These are phyloP conservation scores for Drosophila santomea DNA, from an alignment of 1,140 invertebrate genomes.

Conservation along the genomic window DNA sequence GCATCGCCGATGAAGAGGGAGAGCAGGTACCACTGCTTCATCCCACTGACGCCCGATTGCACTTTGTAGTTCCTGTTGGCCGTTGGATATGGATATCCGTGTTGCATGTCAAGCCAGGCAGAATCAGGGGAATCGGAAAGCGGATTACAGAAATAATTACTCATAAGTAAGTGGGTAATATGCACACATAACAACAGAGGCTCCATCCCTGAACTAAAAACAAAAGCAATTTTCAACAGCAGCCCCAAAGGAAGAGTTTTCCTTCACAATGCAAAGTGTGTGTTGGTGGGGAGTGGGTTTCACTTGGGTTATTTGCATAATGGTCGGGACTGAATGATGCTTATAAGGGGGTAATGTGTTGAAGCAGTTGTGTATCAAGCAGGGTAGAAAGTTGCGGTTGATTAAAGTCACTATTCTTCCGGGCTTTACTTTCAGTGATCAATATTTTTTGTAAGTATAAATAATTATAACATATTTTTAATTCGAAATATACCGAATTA, in stretches of 20 bases:
- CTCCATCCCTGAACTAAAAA: slow-evolving; percentile 18
- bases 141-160: slow-evolving; percentile 84
- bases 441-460: too few relatives aligned
- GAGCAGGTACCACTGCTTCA: slow-evolving; percentile 92
- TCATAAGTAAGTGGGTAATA: slow-evolving; percentile 79
- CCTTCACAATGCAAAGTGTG: slow-evolving; percentile 5
- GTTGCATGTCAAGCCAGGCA: slow-evolving; percentile 26
- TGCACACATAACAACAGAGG: slow-evolving; percentile 29
- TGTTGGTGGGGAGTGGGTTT: slow-evolving; percentile 2
- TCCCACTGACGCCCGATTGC: slow-evolving; percentile 87
- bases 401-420: too few relatives aligned
- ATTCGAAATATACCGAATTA: too few relatives aligned
- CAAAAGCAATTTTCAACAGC: slow-evolving; percentile 56
- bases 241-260: slow-evolving; percentile 12
- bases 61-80: slow-evolving; percentile 89
- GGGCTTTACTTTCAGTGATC: background rate
- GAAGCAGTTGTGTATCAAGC: background rate
- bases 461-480: too few relatives aligned
- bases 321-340: slow-evolving; percentile 3
- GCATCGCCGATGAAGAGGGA: slow-evolving; percentile 93
- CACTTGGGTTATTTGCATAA: slow-evolving; percentile 15
- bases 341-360: background rate
- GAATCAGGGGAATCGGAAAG: slow-evolving; percentile 44
- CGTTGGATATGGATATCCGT: slow-evolving; percentile 3
- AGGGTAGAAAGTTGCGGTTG: too few relatives aligned